Evolutionary conservation across 1,140 invertebrate species (phyloP), one percentile per base, ranked within the genome.

Genomic region (Drosophila setifemur): DNA sequence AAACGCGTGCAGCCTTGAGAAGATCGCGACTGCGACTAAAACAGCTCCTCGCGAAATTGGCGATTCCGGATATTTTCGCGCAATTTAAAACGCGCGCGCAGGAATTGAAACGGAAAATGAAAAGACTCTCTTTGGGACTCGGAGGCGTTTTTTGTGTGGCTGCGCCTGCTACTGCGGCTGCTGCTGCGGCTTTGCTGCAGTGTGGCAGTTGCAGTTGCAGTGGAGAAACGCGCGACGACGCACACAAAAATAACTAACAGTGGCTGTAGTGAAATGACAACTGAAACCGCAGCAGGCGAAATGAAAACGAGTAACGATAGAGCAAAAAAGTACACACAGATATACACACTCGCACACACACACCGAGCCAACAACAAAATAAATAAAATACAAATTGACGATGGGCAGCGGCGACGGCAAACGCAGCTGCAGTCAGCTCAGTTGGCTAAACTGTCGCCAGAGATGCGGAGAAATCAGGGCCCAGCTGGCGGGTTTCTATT

Each of bases 221-320:
- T 18, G 8, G 33, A 33, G 33, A 47, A 64, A 63, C 61, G 43
- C 42, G 23, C 55, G 64, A 74, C 61, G 69, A 83, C 81, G 71
- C 81, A 86, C 71, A 76, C 76, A 82, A 73, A 85, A 78, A 66
- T 85, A 83, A 79, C 81, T 85, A 81, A 74, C 81, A 86, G 81
- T 81, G 82, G 58, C 81, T 72, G 72, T 86, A 86, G 81, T 86
- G 81, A 81, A 85, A 85, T 85, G 81, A 81, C 81, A 85, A 85
- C 81, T 85, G 72, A 85, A 86, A 86, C 76, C 82, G 76, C 82
- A 82, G 78, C 69, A 63, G 66, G 81, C 75, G 72, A 79, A 85
- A 81, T 86, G 75, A 75, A 81, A 86, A 85, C 81, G 81, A 85
- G 75, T 86, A 86, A 73, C 52, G 67, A 71, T 73, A 73, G 69